Conservation (phyloP, 2,113 vertebrate species). For the Hydrochoerus hydrochaeris region DNA sequence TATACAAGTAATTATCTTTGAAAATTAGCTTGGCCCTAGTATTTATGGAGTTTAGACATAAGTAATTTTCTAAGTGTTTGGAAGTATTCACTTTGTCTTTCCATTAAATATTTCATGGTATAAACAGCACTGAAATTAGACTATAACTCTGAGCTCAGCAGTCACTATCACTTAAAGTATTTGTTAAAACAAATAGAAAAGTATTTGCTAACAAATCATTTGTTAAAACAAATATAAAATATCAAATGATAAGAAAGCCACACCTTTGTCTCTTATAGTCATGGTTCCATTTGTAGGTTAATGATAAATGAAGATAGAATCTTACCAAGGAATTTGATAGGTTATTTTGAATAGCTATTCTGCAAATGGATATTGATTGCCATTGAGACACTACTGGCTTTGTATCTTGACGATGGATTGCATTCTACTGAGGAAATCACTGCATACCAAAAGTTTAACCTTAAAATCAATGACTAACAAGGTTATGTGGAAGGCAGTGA, state of each 20-base stretch:
- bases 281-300: neutral
- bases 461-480: neutral
- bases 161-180: neutral
- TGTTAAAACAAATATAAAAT: neutral
- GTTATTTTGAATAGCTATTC: neutral
- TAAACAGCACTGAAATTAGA: neutral
- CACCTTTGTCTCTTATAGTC: neutral
- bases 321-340: neutral
- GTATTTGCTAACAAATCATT: neutral
- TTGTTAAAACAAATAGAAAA: no score
- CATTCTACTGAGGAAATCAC: neutral
- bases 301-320: neutral
- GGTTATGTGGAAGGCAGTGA: neutral
- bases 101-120: neutral
- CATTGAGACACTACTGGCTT: neutral
- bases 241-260: neutral
- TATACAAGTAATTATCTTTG: neutral
- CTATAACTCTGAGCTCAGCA: neutral
- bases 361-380: neutral
- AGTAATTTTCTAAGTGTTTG: neutral
- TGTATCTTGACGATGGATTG: neutral
- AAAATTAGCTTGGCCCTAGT: neutral
- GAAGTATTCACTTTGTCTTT: neutral
- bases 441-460: neutral
- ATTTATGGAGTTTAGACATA: neutral